Evolutionary conservation across 1,140 invertebrate genomes (phyloP), one percentile per base, ranked within the genome.

Genomic region (Caenorhabditis brenneri): DNA sequence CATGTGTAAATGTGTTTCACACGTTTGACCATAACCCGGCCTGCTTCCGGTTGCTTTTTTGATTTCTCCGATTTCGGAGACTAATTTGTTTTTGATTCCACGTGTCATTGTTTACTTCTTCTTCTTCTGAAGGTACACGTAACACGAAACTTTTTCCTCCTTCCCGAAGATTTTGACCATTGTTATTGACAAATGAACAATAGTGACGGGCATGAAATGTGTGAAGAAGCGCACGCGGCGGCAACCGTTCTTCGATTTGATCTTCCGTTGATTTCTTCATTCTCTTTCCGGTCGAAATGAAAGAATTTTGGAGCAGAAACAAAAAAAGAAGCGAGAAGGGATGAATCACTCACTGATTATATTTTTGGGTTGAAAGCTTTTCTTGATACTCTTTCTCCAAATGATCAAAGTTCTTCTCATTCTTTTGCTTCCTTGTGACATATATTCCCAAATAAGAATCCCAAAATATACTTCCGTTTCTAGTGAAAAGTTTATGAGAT

Each of bases 261-360:
- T 65, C 58, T 65, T 36, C 15, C 29, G 31, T 65, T 65, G 58
- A 65, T 65, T 55, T 65, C 58, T 65, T n/a, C n/a, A n/a, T n/a
- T n/a, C n/a, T n/a, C n/a, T n/a, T n/a, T 65, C 58, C 58, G 58
- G 58, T 36, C 10, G 58, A 65, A 65, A 65, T 33, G 31, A 36
- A 15, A 12, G 53, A 31, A 19, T 27, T 65, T 33, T 33, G 5
- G 10, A 27, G 16, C 24, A 7, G 22, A 16, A 29, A 58, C 5
- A 65, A 22, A 33, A 36, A 46, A 27, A 46, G 27, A 7, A 51
- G 19, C 12, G n/a, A 24, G 22, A 55, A 29, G 53, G 19, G 2
- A 51, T 55, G 22, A 29, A 6, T 27, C 53, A 55, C 22, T 27
- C 53, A 55, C 22, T 65, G 58, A 65, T 36, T 33, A 16, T 65